phyloP scores from a whole-genome alignment of 1,140 invertebrate species.

The Steinernema feltiae region DNA sequence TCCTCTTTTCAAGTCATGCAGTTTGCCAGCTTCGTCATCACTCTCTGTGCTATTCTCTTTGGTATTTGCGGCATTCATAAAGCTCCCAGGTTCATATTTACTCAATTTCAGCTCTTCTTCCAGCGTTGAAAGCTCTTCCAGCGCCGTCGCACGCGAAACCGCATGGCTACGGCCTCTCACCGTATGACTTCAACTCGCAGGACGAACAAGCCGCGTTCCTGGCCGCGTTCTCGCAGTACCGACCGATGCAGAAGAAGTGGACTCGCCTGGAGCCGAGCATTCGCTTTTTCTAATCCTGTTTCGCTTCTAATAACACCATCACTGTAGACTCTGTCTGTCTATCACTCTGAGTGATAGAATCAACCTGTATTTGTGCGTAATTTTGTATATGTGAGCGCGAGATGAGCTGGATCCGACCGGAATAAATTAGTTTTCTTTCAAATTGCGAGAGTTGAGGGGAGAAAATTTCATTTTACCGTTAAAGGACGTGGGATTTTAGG shows the following conservation, averaged over 20 bases:
- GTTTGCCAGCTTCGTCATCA: neutral
- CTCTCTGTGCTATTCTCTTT: neutral
- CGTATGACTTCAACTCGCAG: neutral
- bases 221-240: neutral
- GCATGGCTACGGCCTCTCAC: neutral
- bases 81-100: neutral
- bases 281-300: neutral
- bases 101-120: neutral
- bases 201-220: neutral
- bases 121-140: neutral
- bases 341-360: no score
- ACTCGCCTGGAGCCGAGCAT: neutral
- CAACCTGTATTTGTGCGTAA: neutral
- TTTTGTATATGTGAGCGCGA: neutral
- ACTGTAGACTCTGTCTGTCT: no score
- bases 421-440: no score
- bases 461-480: no score
- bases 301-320: no score
- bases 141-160: neutral
- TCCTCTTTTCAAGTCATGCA: no score
- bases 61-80: neutral
- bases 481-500: no score
- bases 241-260: constrained; percentile 9
- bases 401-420: neutral
- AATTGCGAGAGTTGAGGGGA: no score